A percentile compares a stretch with the other conserved stretches of the same genome.
Evolutionary conservation across 2,113 vertebrate species (phyloP).

Genomic region (Harpagus bidentatus): DNA sequence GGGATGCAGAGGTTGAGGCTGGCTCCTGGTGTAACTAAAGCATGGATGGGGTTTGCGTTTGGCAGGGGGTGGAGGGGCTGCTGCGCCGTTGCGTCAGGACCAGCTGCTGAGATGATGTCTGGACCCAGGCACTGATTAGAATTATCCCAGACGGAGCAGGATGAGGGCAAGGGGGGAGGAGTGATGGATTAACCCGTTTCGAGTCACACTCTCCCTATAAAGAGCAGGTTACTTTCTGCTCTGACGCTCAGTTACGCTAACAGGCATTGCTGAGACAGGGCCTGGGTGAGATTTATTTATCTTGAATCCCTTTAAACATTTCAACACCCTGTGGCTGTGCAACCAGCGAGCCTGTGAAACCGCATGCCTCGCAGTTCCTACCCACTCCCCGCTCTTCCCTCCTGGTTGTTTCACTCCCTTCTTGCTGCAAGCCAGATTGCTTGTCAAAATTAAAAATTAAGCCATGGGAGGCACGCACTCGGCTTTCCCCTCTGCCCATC

Average conservation of each 20-base stretch:
- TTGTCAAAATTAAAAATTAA: conserved; percentile 6
- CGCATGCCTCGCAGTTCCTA: background rate
- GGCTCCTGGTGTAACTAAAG: background rate
- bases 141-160: background rate
- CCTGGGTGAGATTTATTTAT: conserved; percentile 45
- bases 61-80: background rate
- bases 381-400: background rate
- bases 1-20: background rate
- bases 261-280: conserved; percentile 12
- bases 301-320: conserved; percentile 62
- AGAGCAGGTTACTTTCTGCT: background rate
- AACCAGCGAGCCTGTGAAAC: conserved; percentile 44
- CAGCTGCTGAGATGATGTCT: conserved; percentile 23
- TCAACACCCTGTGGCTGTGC: conserved; percentile 43
- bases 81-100: background rate
- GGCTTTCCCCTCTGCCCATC: background rate
- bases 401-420: background rate
- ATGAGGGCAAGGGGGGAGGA: background rate
- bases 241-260: background rate
- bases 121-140: conserved; percentile 32
- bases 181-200: conserved; percentile 15
- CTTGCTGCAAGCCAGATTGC: background rate
- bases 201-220: background rate
- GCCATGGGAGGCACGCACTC: background rate
- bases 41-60: background rate